phyloP scores from a whole-genome alignment of 2,113 vertebrate species.

The Ancistrus triradiatus region DNA sequence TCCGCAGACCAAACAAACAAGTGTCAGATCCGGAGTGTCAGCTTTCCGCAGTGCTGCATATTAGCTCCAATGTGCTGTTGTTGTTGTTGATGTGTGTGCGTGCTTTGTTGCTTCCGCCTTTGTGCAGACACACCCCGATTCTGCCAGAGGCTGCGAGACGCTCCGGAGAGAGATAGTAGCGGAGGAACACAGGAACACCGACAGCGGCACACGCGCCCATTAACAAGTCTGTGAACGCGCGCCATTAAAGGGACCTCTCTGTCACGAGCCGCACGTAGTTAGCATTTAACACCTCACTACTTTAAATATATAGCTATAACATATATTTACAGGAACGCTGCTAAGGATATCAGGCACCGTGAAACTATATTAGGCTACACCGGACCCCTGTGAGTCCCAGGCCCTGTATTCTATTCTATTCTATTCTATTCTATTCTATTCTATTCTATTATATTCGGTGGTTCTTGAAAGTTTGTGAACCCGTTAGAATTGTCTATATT shows the following conservation, averaged over 20 bases:
- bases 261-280: constrained; percentile 5
- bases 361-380: too few relatives aligned
- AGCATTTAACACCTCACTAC: too few relatives aligned
- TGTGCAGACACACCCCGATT: constrained; percentile 62
- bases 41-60: constrained; percentile 49
- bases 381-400: too few relatives aligned
- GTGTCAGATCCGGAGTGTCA: constrained; percentile 39
- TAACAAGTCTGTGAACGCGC: constrained; percentile 29
- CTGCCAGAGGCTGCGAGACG: constrained; percentile 44
- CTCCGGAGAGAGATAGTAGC: constrained; percentile 41
- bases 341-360: too few relatives aligned
- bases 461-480: too few relatives aligned
- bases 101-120: constrained; percentile 30
- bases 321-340: too few relatives aligned
- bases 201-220: constrained; percentile 36
- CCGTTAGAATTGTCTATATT: too few relatives aligned
- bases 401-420: too few relatives aligned
- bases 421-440: too few relatives aligned
- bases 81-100: constrained; percentile 35
- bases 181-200: constrained; percentile 22
- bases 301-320: too few relatives aligned
- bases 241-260: constrained; percentile 39
- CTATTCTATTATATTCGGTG: too few relatives aligned
- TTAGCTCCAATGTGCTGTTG: constrained; percentile 37
- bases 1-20: constrained; percentile 33